Evolutionary conservation across 2,888 invertebrate species (phyloP).

Genomic region (Rhyacophila evoluta): DNA sequence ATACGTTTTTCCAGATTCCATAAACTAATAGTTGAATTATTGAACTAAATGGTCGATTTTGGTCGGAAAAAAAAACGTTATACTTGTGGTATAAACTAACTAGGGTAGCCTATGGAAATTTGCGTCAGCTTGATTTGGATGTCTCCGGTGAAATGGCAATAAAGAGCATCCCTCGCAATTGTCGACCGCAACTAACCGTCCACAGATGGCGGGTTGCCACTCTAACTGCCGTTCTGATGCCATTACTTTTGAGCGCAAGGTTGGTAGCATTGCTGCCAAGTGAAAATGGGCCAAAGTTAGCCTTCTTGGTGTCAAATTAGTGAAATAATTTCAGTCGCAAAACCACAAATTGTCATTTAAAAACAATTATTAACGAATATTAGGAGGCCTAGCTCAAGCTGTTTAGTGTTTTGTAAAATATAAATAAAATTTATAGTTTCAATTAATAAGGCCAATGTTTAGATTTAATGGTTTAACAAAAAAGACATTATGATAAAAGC

Average conservation of each 20-base stretch:
- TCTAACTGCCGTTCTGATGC: neutral
- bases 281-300: neutral
- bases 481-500: too few relatives aligned
- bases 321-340: too few relatives aligned
- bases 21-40: neutral
- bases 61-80: neutral
- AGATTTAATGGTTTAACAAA: too few relatives aligned
- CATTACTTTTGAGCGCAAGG: neutral
- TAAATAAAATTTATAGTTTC: too few relatives aligned
- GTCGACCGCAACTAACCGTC: neutral
- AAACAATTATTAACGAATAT: too few relatives aligned
- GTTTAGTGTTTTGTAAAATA: too few relatives aligned
- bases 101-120: neutral
- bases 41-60: neutral
- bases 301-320: neutral
- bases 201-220: neutral
- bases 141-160: slow-evolving; percentile 10
- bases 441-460: too few relatives aligned
- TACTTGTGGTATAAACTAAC: neutral
- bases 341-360: too few relatives aligned
- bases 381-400: too few relatives aligned
- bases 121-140: slow-evolving; percentile 9
- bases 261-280: neutral
- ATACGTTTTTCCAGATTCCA: neutral
- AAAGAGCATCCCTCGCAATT: slow-evolving; percentile 3